phyloP scores from a whole-genome alignment of 2,888 invertebrate species.

The Cyrtodaria siliqua region DNA sequence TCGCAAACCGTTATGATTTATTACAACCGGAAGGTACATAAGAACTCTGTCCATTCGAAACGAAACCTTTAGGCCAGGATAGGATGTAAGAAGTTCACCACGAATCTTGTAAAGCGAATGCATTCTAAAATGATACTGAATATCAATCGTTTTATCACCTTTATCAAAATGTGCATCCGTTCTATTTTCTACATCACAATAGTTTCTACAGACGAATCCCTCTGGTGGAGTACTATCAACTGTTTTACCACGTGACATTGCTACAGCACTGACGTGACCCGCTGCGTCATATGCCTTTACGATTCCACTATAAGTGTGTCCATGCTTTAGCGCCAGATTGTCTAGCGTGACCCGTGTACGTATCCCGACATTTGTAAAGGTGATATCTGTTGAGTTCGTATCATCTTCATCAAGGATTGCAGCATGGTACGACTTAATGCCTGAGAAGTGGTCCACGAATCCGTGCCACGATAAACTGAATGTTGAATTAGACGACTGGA shows the following conservation, averaged over 20 bases:
- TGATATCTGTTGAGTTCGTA: no score
- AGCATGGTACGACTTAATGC: slow-evolving; percentile 43
- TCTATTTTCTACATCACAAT: neutral
- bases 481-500: slow-evolving; percentile 43
- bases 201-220: slow-evolving; percentile 3
- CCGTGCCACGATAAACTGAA: slow-evolving; percentile 64
- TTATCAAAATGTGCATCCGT: no score
- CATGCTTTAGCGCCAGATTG: slow-evolving; percentile 13
- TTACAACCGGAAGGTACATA: no score
- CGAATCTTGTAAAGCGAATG: no score
- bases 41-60: no score
- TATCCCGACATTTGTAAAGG: slow-evolving; percentile 23
- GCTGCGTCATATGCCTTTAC: slow-evolving; percentile 32
- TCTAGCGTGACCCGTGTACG: slow-evolving; percentile 11
- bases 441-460: slow-evolving; percentile 59
- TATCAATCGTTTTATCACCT: no score
- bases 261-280: slow-evolving; percentile 13
- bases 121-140: no score
- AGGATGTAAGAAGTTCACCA: no score
- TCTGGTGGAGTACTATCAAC: slow-evolving; percentile 21
- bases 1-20: neutral
- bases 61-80: no score
- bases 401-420: slow-evolving; percentile 21
- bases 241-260: neutral
- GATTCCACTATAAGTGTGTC: slow-evolving; percentile 21